phyloP scores from a whole-genome alignment of 2,888 invertebrate genomes.

The Tyria jacobaeae region DNA sequence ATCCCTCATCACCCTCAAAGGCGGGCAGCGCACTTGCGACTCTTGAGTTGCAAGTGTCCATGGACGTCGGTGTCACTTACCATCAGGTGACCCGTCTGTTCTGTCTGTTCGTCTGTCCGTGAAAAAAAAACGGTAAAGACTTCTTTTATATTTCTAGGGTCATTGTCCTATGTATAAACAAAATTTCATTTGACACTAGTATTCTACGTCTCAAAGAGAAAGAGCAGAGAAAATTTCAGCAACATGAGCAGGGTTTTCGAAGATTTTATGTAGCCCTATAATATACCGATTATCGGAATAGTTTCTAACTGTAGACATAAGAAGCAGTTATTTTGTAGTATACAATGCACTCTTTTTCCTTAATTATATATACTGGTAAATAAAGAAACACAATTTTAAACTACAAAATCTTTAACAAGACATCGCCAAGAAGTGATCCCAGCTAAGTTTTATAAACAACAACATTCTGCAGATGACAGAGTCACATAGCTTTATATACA shows the following conservation, averaged over 20 bases:
- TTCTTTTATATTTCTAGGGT: slow-evolving; percentile 5
- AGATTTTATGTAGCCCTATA: no score
- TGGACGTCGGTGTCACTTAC: no score
- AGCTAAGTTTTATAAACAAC: slow-evolving; percentile 17
- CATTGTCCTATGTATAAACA: background rate
- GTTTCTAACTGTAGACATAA: no score
- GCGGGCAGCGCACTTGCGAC: no score
- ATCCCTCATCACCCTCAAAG: no score
- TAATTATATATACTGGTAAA: background rate
- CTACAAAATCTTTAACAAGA: background rate
- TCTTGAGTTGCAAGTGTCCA: no score
- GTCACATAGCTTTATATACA: slow-evolving; percentile 12
- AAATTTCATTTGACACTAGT: background rate
- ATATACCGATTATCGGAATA: no score
- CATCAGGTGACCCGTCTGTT: no score
- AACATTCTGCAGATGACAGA: slow-evolving; percentile 31
- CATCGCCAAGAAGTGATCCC: slow-evolving; percentile 11
- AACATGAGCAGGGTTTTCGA: background rate
- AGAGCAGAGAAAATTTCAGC: background rate
- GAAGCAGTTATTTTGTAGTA: no score
- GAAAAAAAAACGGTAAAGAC: background rate
- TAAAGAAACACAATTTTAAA: background rate
- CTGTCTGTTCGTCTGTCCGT: no score
- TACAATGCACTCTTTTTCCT: background rate
- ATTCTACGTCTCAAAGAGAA: background rate